These are phyloP conservation scores for Musca domestica DNA, from an alignment of 1,140 invertebrate genomes.

Conservation along the genomic window DNA sequence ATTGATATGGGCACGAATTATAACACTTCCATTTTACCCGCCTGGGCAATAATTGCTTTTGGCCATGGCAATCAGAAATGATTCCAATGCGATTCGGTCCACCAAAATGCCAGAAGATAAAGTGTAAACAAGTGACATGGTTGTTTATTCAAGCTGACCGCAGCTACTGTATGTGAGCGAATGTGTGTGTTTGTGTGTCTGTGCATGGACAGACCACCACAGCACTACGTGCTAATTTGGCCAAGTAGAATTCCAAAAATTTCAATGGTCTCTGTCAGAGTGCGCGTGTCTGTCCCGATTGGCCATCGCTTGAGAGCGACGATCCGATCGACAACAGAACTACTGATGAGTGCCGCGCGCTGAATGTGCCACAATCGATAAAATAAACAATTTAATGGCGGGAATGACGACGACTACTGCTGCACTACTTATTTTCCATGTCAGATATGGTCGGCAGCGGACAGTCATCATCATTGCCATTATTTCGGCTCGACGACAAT, in stretches of 20 bases:
- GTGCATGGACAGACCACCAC: background rate
- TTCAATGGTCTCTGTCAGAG: background rate
- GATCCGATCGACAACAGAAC: no score
- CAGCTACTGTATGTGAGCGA: no score
- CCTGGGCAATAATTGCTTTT: background rate
- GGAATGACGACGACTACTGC: no score
- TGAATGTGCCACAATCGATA: no score
- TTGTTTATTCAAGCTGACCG: background rate
- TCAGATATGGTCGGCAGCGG: no score
- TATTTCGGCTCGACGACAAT: no score
- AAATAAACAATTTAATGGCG: no score
- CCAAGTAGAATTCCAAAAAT: conserved; percentile 15
- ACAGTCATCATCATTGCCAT: no score
- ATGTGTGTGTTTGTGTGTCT: background rate
- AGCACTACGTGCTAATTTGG: background rate
- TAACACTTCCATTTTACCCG: conserved; percentile 8
- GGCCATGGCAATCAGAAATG: background rate
- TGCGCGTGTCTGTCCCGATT: no score
- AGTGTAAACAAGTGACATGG: conserved; percentile 8
- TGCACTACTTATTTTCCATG: no score
- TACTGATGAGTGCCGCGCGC: no score
- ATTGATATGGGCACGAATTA: conserved; percentile 1
- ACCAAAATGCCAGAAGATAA: background rate
- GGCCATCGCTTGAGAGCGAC: no score
- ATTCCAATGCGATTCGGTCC: background rate